Evolutionary conservation across 2,888 invertebrate genomes (phyloP).

Genomic region (Elegia similella): DNA sequence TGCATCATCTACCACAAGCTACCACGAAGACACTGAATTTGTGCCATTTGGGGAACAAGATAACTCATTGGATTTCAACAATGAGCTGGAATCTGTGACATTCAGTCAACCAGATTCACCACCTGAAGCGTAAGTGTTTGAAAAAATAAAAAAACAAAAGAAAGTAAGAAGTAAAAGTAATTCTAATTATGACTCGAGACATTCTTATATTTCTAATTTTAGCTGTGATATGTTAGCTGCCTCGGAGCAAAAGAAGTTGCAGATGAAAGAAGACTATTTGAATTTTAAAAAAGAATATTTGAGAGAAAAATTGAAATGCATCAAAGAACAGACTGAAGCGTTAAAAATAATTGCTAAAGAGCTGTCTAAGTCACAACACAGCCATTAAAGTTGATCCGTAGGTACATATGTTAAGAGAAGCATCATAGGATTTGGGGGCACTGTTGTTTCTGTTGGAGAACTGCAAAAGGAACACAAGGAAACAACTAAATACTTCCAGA

Average conservation of each 20-base stretch:
- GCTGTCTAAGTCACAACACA: conserved; percentile 44
- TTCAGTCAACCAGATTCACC: conserved; percentile 56
- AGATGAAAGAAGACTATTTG: conserved; percentile 67
- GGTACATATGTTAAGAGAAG: too few relatives aligned
- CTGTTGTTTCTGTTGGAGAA: too few relatives aligned
- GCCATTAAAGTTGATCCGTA: background rate
- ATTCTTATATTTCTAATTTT: conserved; percentile 51
- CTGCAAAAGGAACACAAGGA: too few relatives aligned
- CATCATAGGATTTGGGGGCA: too few relatives aligned
- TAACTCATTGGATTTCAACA: conserved; percentile 39
- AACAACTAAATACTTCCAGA: too few relatives aligned
- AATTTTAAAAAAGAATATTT: conserved; percentile 71
- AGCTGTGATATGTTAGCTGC: conserved; percentile 62
- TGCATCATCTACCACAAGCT: conserved; percentile 41
- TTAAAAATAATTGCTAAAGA: conserved; percentile 65
- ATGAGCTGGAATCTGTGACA: conserved; percentile 42
- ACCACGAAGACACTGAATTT: conserved; percentile 52
- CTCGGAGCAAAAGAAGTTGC: conserved; percentile 60
- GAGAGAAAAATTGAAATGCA: conserved; percentile 58
- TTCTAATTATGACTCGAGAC: conserved; percentile 37
- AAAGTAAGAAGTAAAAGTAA: conserved; percentile 38
- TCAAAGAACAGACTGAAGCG: conserved; percentile 71
- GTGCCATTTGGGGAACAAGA: conserved; percentile 45
- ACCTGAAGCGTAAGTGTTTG: conserved; percentile 53
- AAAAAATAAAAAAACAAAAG: conserved; percentile 30